phyloP scores from a whole-genome alignment of 2,888 invertebrate genomes.

The Encarsia formosa region DNA sequence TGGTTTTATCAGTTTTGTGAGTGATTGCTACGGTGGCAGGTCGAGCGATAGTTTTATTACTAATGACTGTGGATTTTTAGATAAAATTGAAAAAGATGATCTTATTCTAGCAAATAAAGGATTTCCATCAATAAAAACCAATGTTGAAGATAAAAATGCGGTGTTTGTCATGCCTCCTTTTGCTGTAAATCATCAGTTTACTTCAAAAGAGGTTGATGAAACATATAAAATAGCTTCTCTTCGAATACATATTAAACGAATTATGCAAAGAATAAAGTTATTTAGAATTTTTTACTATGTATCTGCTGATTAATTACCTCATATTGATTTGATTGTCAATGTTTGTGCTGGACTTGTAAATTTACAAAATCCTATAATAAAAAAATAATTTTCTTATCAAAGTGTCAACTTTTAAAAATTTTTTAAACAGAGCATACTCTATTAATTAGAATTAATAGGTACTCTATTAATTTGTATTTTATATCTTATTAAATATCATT shows the following conservation, averaged over 20 bases:
- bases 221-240: slow-evolving; percentile 26
- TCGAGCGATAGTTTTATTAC: slow-evolving; percentile 26
- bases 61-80: slow-evolving; percentile 22
- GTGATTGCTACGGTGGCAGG: slow-evolving; percentile 21
- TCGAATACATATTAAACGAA: slow-evolving; percentile 26
- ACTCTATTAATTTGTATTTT: too few relatives aligned
- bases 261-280: slow-evolving; percentile 21
- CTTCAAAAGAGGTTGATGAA: slow-evolving; percentile 22
- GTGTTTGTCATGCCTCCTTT: slow-evolving; percentile 31
- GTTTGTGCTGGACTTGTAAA: not conserved
- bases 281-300: slow-evolving; percentile 19
- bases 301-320: not conserved
- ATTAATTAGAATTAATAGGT: too few relatives aligned
- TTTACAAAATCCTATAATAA: not conserved
- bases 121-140: slow-evolving; percentile 17
- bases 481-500: too few relatives aligned
- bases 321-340: not conserved
- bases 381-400: not conserved
- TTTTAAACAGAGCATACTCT: too few relatives aligned
- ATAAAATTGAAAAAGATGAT: slow-evolving; percentile 26
- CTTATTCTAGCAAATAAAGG: slow-evolving; percentile 22
- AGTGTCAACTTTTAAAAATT: too few relatives aligned
- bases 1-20: slow-evolving; percentile 13
- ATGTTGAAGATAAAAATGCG: slow-evolving; percentile 13
- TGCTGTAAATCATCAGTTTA: slow-evolving; percentile 19